Evolutionary conservation across 2,888 invertebrate genomes (phyloP).

Genomic region (Teleiodes luculella): DNA sequence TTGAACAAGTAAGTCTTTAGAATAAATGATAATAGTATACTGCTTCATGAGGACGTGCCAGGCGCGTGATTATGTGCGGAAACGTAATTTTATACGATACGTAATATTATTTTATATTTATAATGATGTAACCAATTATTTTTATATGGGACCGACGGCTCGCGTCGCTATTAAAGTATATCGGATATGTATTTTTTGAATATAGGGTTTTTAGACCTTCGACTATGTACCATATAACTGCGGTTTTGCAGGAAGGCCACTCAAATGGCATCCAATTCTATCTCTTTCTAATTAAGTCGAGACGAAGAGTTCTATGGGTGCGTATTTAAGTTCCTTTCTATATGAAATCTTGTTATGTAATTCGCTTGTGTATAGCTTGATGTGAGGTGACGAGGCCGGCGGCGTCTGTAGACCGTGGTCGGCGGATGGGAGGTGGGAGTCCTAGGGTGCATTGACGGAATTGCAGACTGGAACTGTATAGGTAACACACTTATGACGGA

Average conservation of each 20-base stretch:
- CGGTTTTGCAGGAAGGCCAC: no score
- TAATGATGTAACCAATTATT: conserved; percentile 22
- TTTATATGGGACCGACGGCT: conserved; percentile 20
- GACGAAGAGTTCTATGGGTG: background rate
- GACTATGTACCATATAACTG: background rate
- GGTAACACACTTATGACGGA: no score
- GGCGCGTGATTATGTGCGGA: background rate
- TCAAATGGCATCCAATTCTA: no score
- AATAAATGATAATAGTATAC: background rate
- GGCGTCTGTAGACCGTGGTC: background rate
- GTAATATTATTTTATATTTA: conserved; percentile 17
- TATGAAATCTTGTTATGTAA: background rate
- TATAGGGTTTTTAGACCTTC: conserved; percentile 13
- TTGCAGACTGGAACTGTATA: background rate
- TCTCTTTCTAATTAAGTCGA: no score
- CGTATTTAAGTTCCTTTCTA: background rate
- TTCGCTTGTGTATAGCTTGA: conserved; percentile 12
- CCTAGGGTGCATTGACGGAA: background rate
- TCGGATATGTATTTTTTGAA: conserved; percentile 11
- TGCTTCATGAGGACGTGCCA: background rate
- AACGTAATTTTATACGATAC: conserved; percentile 15
- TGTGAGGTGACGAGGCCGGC: background rate
- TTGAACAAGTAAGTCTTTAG: no score
- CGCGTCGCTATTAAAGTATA: conserved; percentile 12
- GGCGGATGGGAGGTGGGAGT: background rate